These are phyloP conservation scores for Anas platyrhynchos DNA, from an alignment of 2,113 vertebrate genomes.

Conservation along the genomic window DNA sequence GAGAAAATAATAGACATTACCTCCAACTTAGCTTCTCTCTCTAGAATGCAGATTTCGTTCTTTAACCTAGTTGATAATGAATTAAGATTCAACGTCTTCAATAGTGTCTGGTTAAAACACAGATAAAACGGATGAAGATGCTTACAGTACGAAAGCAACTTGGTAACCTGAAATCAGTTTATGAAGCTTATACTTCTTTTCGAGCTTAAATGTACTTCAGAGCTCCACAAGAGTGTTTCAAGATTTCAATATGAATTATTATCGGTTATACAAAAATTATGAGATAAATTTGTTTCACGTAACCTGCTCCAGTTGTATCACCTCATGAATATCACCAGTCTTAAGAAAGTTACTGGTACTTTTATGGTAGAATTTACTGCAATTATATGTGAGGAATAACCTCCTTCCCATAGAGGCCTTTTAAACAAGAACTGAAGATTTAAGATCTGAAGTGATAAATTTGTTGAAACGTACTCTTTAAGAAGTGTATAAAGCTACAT, in stretches of 20 bases:
- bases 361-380: background rate
- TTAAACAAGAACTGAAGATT: background rate
- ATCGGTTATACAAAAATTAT: background rate
- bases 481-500: background rate
- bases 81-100: conserved; percentile 44
- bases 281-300: background rate
- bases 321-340: background rate
- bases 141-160: background rate
- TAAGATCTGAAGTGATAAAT: background rate
- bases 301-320: background rate
- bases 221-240: background rate
- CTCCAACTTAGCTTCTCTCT: conserved; percentile 49
- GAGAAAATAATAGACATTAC: conserved; percentile 47
- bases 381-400: background rate
- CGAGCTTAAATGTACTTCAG: background rate
- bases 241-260: background rate
- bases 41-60: conserved; percentile 17
- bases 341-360: background rate
- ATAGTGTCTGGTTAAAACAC: background rate
- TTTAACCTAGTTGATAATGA: conserved; percentile 67
- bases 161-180: background rate
- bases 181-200: background rate
- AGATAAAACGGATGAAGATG: background rate
- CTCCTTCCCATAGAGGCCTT: background rate
- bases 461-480: background rate